Percentiles rank a stretch among this genome's conserved stretches.
These are phyloP conservation scores for Globodera ellingtonae DNA, from an alignment of 1,140 invertebrate genomes.

Conservation along the genomic window DNA sequence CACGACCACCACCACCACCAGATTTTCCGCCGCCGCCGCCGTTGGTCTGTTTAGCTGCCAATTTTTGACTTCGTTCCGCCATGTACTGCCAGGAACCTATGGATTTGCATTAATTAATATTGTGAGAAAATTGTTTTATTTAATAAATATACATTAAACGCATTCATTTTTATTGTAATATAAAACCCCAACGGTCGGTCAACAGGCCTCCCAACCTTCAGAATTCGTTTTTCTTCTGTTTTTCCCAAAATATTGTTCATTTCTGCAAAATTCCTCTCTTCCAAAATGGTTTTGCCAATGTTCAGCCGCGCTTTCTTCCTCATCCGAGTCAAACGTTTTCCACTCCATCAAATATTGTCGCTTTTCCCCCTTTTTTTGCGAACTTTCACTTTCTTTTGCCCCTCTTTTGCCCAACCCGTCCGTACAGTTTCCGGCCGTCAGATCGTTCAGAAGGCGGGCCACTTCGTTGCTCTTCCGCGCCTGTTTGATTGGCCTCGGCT, in stretches of 20 bases:
- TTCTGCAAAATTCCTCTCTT: slow-evolving; percentile 1
- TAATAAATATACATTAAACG: not conserved
- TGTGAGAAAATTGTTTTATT: no score
- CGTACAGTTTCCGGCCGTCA: slow-evolving; percentile 48
- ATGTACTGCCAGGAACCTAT: slow-evolving; percentile 45
- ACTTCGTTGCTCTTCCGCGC: slow-evolving; percentile 48
- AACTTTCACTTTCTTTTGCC: slow-evolving; percentile 5
- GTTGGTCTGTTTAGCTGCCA: not conserved
- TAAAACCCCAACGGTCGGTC: not conserved
- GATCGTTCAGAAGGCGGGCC: slow-evolving; percentile 45
- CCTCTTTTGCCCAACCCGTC: not conserved
- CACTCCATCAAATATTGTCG: not conserved
- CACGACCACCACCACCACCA: slow-evolving; percentile 4
- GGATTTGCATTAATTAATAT: not conserved
- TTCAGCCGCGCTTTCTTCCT: not conserved
- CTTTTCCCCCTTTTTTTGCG: not conserved
- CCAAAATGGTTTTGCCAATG: no score
- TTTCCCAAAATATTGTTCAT: not conserved
- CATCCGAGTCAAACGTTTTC: not conserved
- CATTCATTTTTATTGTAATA: not conserved
- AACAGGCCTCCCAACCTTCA: not conserved
- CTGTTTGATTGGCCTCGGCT: slow-evolving; percentile 40
- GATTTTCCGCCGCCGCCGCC: not conserved
- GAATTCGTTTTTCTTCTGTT: not conserved
- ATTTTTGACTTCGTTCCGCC: slow-evolving; percentile 31